Percentiles rank a stretch among this genome's conserved stretches.
These are phyloP conservation scores for Piscicola geometra DNA, from an alignment of 2,888 invertebrate species.

Conservation along the genomic window DNA sequence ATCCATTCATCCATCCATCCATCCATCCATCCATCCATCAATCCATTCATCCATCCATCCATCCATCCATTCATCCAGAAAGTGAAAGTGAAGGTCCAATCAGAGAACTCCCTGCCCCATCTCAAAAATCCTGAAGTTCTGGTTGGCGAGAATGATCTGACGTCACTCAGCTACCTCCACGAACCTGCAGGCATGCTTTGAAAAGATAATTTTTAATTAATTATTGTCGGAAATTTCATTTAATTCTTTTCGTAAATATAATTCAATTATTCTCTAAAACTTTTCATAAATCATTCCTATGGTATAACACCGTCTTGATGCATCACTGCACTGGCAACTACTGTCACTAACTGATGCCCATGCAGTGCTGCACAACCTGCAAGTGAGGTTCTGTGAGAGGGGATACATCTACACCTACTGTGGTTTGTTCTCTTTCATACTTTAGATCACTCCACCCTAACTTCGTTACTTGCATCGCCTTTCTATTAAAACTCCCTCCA, in stretches of 20 bases:
- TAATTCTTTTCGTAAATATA: no score
- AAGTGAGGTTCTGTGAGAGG: constrained; percentile 84
- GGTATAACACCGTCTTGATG: not conserved
- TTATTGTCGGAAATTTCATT: no score
- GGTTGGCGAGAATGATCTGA: constrained; percentile 94
- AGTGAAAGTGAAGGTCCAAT: constrained; percentile 47
- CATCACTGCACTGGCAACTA: not conserved
- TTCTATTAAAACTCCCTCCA: no score
- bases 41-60: not conserved
- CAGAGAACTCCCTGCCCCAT: constrained; percentile 71
- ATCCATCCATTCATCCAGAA: constrained; percentile 44
- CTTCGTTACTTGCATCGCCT: no score
- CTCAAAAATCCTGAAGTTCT: constrained; percentile 89
- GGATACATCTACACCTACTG: constrained; percentile 97
- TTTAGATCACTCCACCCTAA: no score
- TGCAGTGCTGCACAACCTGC: constrained; percentile 81
- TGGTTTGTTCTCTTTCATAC: constrained; percentile 61
- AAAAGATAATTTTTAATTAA: not conserved
- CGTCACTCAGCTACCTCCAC: constrained; percentile 90
- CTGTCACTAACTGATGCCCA: constrained; percentile 27
- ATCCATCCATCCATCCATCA: not conserved
- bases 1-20: not conserved
- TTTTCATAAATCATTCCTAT: not conserved
- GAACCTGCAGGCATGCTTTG: constrained; percentile 68
- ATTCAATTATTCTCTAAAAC: not conserved